These are phyloP conservation scores for Drosophila subsilvestris DNA, from an alignment of 2,888 invertebrate species.

Conservation along the genomic window DNA sequence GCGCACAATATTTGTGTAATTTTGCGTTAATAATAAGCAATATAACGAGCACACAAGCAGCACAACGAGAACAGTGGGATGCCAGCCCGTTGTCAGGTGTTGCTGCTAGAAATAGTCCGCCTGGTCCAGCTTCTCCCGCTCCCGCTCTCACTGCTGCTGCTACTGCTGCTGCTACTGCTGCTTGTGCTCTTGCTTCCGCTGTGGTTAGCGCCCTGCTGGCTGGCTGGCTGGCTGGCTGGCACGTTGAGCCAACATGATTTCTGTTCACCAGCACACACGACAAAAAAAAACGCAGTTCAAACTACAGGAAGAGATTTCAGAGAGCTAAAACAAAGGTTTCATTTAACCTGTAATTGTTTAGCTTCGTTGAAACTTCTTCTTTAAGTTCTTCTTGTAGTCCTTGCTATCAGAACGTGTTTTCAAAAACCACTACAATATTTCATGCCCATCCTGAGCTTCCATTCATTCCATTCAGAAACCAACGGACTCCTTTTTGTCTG, in stretches of 20 bases:
- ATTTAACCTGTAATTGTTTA: no score
- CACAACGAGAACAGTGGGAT: neutral
- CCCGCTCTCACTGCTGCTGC: constrained; percentile 2
- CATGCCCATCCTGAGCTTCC: neutral
- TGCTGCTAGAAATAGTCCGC: constrained; percentile 35
- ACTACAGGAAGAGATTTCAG: no score
- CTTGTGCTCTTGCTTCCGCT: constrained; percentile 39
- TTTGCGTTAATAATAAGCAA: constrained; percentile 56
- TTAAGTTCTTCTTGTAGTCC: neutral
- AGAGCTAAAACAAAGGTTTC: no score
- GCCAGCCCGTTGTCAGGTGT: constrained; percentile 41
- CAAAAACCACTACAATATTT: neutral
- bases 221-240: constrained; percentile 41
- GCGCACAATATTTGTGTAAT: constrained; percentile 61
- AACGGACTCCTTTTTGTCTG: neutral
- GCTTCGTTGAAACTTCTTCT: neutral
- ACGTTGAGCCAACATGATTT: constrained; percentile 50
- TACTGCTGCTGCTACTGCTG: constrained; percentile 30
- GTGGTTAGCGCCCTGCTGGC: constrained; percentile 54
- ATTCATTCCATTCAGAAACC: neutral
- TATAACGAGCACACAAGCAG: neutral
- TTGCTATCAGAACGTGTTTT: neutral
- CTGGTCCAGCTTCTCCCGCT: neutral
- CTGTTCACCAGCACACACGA: constrained; percentile 40
- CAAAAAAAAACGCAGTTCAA: constrained; percentile 17